A percentile compares a stretch with the other conserved stretches of the same genome.
Conservation (phyloP, 37 sponge, comb jelly and placozoan species). For the Chondrosia reniformis region DNA sequence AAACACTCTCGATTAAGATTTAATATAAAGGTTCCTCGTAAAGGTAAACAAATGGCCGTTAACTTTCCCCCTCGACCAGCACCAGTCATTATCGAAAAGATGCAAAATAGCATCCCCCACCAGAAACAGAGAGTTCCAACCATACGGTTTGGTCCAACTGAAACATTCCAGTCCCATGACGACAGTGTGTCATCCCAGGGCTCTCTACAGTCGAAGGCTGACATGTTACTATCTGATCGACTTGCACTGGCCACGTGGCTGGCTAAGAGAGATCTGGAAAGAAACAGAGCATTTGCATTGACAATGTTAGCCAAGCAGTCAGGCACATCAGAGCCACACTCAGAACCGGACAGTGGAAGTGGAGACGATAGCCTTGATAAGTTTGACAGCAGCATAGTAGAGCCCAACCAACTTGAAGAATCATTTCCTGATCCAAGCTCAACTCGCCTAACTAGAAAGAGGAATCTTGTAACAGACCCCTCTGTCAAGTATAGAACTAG, state of each 20-base stretch:
- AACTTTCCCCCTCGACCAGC: constrained; percentile 39
- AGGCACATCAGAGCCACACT: too few species aligned
- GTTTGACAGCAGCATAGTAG: background rate
- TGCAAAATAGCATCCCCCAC: background rate
- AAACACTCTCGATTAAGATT: constrained; percentile 44
- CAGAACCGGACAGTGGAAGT: background rate
- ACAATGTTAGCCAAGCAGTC: too few species aligned
- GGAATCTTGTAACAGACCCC: background rate
- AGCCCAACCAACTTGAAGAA: background rate
- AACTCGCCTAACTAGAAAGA: background rate
- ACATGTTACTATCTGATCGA: constrained; percentile 7
- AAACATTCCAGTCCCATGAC: background rate
- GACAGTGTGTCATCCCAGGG: background rate
- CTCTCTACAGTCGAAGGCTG: background rate
- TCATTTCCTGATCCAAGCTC: background rate
- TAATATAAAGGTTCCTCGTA: constrained; percentile 27
- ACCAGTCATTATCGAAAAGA: constrained; percentile 52
- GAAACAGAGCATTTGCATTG: background rate
- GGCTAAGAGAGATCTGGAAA: constrained; percentile 44
- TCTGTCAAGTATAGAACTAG: background rate
- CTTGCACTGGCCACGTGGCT: constrained; percentile 56
- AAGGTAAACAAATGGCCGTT: constrained; percentile 14
- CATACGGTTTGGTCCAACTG: background rate
- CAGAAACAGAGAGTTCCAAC: background rate
- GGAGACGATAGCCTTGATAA: background rate